Evolutionary conservation across 2,797 vertebrate genomes (phyloP), one percentile per base, ranked within the genome.

Genomic region (Clarias laeviceps): DNA sequence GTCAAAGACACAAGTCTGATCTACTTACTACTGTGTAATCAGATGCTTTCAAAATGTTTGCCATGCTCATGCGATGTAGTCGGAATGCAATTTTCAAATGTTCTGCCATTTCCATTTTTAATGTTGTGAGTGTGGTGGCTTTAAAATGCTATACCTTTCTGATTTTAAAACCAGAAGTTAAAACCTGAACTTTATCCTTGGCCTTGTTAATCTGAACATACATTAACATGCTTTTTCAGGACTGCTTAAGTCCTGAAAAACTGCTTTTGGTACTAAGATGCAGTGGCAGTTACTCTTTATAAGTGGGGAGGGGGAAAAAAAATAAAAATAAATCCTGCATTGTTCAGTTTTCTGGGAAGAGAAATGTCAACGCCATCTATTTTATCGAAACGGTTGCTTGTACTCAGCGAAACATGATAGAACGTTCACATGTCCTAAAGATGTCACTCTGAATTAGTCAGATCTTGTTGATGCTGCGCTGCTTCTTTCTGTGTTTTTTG

Each of bases 381-480:
- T 78, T 24, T 20, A 62, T 27, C 54, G 50, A 79, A 81, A n/a
- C 56, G 37, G 20, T 62, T 84, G 69, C 54, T 62, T 68, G 32
- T 74, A 32, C 27, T 45, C 59, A 62, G 7, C 6, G 29, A 29
- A 83, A 74, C 50, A 68, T 34, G 34, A 29, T 37, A 29, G 40
- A 82, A 79, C n/a, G 27, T 45, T 40, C 20, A 27, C 54, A 56
- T 32, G 1, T 45, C 72, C 29, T 65, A 59, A 45, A 73, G 78
- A 83, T 14, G 77, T 62, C 76, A 22, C 56, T 80, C 56, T n/a
- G 73, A 70, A 82, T 76, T 70, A 80, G 22, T 0, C 14, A 80
- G 74, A 65, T 34, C 40, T 24, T 34, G 79, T 45, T 66, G 79
- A 81, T 66, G 40, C 62, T 1, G 18, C 22, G 18, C n/a, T 32